These are phyloP conservation scores for Pteronura brasiliensis DNA, from an alignment of 2,113 vertebrate species.

Conservation along the genomic window DNA sequence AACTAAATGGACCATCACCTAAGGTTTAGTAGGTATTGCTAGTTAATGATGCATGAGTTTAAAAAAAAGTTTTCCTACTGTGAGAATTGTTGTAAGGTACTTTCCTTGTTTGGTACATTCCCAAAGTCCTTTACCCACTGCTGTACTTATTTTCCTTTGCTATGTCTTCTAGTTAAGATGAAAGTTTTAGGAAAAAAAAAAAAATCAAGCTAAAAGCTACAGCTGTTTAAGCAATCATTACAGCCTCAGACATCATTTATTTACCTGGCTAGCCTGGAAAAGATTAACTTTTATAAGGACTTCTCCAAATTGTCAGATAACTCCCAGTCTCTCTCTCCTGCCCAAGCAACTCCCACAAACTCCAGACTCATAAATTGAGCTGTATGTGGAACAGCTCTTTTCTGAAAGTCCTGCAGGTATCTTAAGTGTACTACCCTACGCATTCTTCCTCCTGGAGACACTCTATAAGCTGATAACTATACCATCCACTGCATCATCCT, in stretches of 20 bases:
- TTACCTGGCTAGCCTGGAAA: constrained; percentile 13
- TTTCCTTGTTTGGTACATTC: not conserved
- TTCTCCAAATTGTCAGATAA: not conserved
- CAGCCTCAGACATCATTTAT: constrained; percentile 14
- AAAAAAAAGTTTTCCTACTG: not conserved
- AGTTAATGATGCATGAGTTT: not conserved
- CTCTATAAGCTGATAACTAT: not conserved
- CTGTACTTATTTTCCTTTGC: not conserved
- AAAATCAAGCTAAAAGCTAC: not conserved
- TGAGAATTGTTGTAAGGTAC: not conserved
- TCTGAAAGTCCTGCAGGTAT: not conserved
- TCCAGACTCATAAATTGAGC: constrained; percentile 16
- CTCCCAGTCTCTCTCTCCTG: not conserved
- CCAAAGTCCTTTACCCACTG: not conserved
- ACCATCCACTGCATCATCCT: not conserved
- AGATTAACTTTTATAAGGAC: constrained; percentile 22
- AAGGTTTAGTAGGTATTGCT: not conserved
- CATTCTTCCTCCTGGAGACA: not conserved
- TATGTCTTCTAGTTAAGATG: constrained; percentile 11
- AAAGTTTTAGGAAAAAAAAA: not conserved
- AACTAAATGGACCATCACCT: not conserved
- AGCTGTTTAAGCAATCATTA: constrained; percentile 16
- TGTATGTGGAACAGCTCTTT: not conserved
- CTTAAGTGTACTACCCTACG: not conserved
- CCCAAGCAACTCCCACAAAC: not conserved